These are phyloP conservation scores for Hymenochirus boettgeri DNA, from an alignment of 2,113 vertebrate species.

Conservation along the genomic window DNA sequence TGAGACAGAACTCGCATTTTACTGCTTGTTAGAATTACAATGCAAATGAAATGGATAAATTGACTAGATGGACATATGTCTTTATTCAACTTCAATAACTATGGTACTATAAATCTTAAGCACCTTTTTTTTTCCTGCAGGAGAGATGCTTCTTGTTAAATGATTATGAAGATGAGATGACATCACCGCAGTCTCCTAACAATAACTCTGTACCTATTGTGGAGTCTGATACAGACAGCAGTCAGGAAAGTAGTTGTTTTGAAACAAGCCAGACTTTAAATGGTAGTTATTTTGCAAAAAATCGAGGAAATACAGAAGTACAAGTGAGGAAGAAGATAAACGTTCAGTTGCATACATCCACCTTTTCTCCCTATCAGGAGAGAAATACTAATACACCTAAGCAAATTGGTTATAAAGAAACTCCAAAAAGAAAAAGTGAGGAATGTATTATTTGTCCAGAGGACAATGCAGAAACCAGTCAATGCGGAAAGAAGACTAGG, in stretches of 20 bases:
- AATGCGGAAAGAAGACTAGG: slow-evolving; percentile 34
- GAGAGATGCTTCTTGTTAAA: slow-evolving; percentile 33
- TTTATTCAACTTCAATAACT: too few relatives aligned
- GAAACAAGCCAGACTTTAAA: too few relatives aligned
- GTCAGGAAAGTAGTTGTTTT: neutral
- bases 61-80: too few relatives aligned
- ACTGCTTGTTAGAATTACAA: too few relatives aligned
- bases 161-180: slow-evolving; percentile 55
- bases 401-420: neutral
- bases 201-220: slow-evolving; percentile 20
- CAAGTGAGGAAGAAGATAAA: neutral
- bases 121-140: slow-evolving; percentile 47
- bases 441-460: slow-evolving; percentile 42
- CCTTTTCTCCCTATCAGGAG: neutral
- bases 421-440: slow-evolving; percentile 53
- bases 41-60: too few relatives aligned
- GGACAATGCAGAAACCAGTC: neutral
- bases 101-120: too few relatives aligned
- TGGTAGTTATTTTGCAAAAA: neutral
- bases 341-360: too few relatives aligned
- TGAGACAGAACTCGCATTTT: too few relatives aligned
- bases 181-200: slow-evolving; percentile 51
- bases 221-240: neutral
- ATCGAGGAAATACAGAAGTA: neutral
- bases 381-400: slow-evolving; percentile 4